Evolutionary conservation across 2,888 invertebrate genomes (phyloP), one percentile per base, ranked within the genome.

Genomic region (Diloba caeruleocephala): DNA sequence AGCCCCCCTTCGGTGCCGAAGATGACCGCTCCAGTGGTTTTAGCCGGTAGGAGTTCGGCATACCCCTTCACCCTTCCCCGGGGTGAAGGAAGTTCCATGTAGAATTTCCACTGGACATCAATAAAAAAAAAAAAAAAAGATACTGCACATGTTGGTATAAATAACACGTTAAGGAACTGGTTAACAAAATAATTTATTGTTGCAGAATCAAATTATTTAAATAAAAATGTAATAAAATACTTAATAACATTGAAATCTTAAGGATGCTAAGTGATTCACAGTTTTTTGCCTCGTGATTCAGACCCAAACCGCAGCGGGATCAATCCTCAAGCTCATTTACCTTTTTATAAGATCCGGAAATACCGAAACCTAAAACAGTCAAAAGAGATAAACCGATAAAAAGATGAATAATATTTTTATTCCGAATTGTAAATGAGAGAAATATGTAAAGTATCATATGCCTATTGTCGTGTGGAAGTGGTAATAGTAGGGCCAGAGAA

Each of bases 301-400:
- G 38, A 45, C 15, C 23, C 33, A 42, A 67, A 68, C 66, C 66
- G 48, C 68, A 68, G 50, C 10, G 42, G 50, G 57, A 50, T 67
- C 63, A 62, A 60, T 53, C 54, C 28, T 34, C 50, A 26, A 15
- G 26, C 53, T 62, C 48, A 66, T 44, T 50, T 63, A 62, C 49
- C 50, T 66, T 54, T 54, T 63, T 19, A 37, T 59, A 57, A 65
- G 28, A 44, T 36, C 33, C 54, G 57, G 65, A 65, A 68, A 68
- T 65, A 52, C 52, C 57, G 49, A 33, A 55, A 58, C 51, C 60
- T 51, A 52, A 50, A 61, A 45, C 49, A 52, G 52, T 55, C 49
- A 52, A 61, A 48, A 65, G 41, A 48, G 55, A 57, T 58, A 53
- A 65, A 55, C 53, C 34, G 45, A 68, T 54, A 57, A 51, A 56